These are phyloP conservation scores for Leptinotarsa lineolata DNA, from an alignment of 1,140 invertebrate genomes.

Conservation along the genomic window DNA sequence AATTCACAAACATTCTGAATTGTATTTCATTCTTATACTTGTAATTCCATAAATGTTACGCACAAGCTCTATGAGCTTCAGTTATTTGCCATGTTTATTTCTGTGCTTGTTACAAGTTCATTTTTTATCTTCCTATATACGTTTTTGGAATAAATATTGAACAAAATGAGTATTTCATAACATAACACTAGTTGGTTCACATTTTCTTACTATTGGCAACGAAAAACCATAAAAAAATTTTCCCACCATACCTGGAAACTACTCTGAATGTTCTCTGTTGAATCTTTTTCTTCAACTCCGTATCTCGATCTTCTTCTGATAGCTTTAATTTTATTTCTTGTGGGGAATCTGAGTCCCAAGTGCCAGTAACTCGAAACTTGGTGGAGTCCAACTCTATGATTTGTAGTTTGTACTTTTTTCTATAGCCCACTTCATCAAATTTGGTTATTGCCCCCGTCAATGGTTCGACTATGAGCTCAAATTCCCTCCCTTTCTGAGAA, in stretches of 20 bases:
- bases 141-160: too few relatives aligned
- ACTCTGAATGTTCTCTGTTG: slow-evolving; percentile 59
- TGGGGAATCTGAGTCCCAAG: slow-evolving; percentile 63
- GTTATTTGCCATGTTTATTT: too few relatives aligned
- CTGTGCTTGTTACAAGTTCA: too few relatives aligned
- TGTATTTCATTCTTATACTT: too few relatives aligned
- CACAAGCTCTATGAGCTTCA: too few relatives aligned
- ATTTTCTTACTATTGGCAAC: too few relatives aligned
- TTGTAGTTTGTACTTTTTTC: slow-evolving; percentile 74
- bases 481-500: not conserved
- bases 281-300: slow-evolving; percentile 57
- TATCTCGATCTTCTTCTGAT: slow-evolving; percentile 55
- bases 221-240: not conserved
- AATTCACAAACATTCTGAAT: too few relatives aligned
- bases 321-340: slow-evolving; percentile 57
- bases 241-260: slow-evolving; percentile 54
- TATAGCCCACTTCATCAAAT: slow-evolving; percentile 52
- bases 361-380: slow-evolving; percentile 64
- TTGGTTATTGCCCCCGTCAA: slow-evolving; percentile 37
- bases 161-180: too few relatives aligned
- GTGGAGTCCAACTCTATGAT: slow-evolving; percentile 70
- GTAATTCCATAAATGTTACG: too few relatives aligned
- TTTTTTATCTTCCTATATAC: too few relatives aligned
- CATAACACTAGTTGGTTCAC: too few relatives aligned
- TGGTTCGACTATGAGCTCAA: slow-evolving; percentile 32